Evolutionary conservation across 2,888 invertebrate species (phyloP), one percentile per base, ranked within the genome.

Genomic region (Thumatha senex): DNA sequence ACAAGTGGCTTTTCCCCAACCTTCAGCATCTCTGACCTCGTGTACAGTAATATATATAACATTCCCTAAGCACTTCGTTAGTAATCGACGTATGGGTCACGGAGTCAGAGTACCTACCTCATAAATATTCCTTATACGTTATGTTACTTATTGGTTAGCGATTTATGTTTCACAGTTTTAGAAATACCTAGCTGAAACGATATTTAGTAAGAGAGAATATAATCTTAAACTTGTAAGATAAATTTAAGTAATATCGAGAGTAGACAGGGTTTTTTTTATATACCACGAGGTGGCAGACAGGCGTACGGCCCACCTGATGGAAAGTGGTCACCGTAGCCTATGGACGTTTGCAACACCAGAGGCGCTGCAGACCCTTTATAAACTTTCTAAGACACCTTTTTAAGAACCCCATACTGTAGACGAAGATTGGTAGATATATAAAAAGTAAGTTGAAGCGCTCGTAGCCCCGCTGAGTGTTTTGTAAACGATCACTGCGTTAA

Each of bases 21-120:
- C 46, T 53, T 50, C 51, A 58, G 50, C 58, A 59, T 63, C 58
- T 49, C 45, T 77, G 77, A 80, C 80, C 76, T 78, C 69, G n/a
- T 74, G 58, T 64, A 55, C 65, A 67, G 51, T 58, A 53, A 67
- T 69, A 80, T 82, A 78, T 79, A 77, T 73, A 74, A 73, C 71
- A 69, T 61, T 68, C 68, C 64, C 75, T 76, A 80, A 76, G 67
- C 72, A 70, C 74, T 77, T 82, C 75, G 81, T 81, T 80, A 81
- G 74, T 56, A 64, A 58, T 60, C 64, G 62, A 63, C 66, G 70
- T 61, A 54, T 65, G 52, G 63, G 59, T 62, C 66, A 65, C 58
- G 49, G 44, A 50, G 57, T 58, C 54, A 40, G 47, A 39, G 57
- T 43, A 55, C 35, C 52, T 50, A 46, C 48, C 61, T 56, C 57